These are phyloP conservation scores for Sciurus vulgaris DNA, from an alignment of 2,797 vertebrate species.

Conservation along the genomic window DNA sequence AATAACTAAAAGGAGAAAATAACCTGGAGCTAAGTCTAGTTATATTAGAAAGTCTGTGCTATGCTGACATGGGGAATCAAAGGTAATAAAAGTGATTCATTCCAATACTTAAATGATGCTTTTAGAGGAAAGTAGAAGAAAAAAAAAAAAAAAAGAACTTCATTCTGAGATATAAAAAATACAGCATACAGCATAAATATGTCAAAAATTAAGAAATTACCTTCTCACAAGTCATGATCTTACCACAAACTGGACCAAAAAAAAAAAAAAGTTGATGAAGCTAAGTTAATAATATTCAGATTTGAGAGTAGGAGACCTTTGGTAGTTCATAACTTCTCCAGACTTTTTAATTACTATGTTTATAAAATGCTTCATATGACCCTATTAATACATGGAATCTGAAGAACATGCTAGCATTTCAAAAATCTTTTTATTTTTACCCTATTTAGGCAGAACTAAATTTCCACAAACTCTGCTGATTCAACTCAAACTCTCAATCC, in stretches of 20 bases:
- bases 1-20: constrained; percentile 8
- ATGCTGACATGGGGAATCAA: neutral
- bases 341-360: neutral
- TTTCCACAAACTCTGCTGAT: neutral
- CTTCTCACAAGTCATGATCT: neutral
- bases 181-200: neutral
- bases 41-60: neutral
- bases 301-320: neutral
- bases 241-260: neutral
- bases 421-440: neutral
- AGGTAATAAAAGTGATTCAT: neutral
- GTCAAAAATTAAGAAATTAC: neutral
- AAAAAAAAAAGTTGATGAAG: neutral
- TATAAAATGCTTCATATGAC: neutral
- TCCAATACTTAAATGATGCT: neutral
- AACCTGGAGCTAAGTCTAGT: neutral
- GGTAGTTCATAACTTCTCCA: neutral
- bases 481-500: neutral
- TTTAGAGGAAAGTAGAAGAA: neutral
- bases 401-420: neutral
- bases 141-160: neutral
- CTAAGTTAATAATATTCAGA: neutral
- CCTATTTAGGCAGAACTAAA: neutral
- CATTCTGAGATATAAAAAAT: neutral
- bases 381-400: neutral